Evolutionary conservation across 2,113 vertebrate genomes (phyloP).

Genomic region (Reinhardtius hippoglossoides): DNA sequence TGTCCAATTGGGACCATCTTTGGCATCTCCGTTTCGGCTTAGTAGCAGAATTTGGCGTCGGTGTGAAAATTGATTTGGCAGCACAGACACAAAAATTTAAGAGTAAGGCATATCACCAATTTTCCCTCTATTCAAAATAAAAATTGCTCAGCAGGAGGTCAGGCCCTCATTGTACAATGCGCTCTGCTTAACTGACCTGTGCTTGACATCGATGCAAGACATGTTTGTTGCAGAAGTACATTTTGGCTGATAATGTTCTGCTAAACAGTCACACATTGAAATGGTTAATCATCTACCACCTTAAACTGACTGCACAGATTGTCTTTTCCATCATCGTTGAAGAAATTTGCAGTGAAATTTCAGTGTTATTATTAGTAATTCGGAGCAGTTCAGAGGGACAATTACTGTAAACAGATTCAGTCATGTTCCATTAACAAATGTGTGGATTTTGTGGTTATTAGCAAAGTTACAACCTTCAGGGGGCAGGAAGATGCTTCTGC

Average conservation of each 20-base stretch:
- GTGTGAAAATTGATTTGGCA: conserved; percentile 44
- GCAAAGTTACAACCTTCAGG: background rate
- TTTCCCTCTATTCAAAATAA: conserved; percentile 21
- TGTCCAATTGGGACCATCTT: background rate
- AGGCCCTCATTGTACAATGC: background rate
- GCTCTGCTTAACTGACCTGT: conserved; percentile 1
- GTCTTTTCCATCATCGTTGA: background rate
- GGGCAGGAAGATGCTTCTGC: too few species aligned
- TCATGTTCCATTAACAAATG: background rate
- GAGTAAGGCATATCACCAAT: conserved; percentile 9
- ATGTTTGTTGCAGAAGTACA: background rate
- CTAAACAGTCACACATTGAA: too few species aligned
- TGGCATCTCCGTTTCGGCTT: conserved; percentile 10
- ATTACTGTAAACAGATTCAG: background rate
- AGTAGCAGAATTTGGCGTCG: conserved; percentile 10
- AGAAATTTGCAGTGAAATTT: background rate
- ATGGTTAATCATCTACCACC: background rate
- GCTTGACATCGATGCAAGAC: background rate
- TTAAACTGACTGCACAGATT: background rate
- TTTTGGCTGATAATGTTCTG: background rate
- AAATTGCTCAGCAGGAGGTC: conserved; percentile 1
- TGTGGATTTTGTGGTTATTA: background rate
- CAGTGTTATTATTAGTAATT: background rate
- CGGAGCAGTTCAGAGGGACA: background rate
- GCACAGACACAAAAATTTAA: conserved; percentile 6